Evolutionary conservation across 2,888 invertebrate species (phyloP).

Genomic region (Dicranocentrus wangi): DNA sequence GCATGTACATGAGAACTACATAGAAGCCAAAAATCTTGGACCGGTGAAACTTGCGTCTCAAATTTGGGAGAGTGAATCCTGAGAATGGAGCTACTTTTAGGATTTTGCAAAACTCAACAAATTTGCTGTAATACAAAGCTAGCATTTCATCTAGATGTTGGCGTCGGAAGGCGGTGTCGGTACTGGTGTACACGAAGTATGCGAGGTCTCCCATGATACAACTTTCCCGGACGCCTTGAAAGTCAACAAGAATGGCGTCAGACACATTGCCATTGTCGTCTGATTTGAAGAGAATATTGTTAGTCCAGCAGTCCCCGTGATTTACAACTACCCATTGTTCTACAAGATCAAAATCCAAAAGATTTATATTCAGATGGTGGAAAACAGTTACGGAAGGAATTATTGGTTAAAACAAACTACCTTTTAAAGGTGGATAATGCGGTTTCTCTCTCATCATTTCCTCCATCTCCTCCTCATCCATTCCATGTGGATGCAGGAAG

Average conservation of each 20-base stretch:
- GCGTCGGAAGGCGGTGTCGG: conserved; percentile 42
- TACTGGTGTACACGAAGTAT: conserved; percentile 65
- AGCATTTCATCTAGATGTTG: conserved; percentile 50
- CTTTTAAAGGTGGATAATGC: conserved; percentile 11
- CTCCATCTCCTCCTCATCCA: conserved; percentile 51
- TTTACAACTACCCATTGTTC: conserved; percentile 60
- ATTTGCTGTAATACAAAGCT: conserved; percentile 40
- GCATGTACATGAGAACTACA: conserved; percentile 21
- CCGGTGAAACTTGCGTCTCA: conserved; percentile 40
- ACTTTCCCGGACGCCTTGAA: conserved; percentile 61
- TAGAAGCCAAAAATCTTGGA: conserved; percentile 51
- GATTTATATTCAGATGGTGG: too few relatives aligned
- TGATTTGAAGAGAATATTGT: conserved; percentile 68
- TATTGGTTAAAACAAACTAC: too few relatives aligned
- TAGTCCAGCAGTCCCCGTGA: conserved; percentile 68
- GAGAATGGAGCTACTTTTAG: conserved; percentile 26
- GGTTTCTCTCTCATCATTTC: conserved; percentile 27
- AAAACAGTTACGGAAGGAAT: too few relatives aligned
- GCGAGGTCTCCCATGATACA: conserved; percentile 64
- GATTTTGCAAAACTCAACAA: conserved; percentile 47
- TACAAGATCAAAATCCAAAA: too few relatives aligned
- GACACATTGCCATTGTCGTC: conserved; percentile 48
- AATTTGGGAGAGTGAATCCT: conserved; percentile 52
- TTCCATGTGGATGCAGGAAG: conserved; percentile 27
- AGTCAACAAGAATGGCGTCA: conserved; percentile 62